phyloP scores from a whole-genome alignment of 2,113 vertebrate genomes.

The Typhlomys cinereus region DNA sequence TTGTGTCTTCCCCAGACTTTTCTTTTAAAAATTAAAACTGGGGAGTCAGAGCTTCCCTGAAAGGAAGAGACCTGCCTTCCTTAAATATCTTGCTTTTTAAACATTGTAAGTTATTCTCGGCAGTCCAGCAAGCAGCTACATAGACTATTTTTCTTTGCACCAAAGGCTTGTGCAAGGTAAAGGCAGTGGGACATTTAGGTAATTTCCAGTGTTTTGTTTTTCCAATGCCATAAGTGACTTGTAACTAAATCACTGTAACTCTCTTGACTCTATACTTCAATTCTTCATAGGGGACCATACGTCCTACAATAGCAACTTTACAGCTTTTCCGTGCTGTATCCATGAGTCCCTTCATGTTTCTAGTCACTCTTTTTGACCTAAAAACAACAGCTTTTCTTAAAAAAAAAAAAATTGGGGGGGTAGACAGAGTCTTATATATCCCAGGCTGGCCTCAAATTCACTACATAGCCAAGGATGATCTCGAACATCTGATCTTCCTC shows the following conservation, averaged over 20 bases:
- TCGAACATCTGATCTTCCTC: too few species aligned
- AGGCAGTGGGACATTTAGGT: constrained; percentile 11
- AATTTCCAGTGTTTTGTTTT: constrained; percentile 30
- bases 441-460: background rate
- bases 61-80: constrained; percentile 32
- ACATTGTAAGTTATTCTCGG: background rate
- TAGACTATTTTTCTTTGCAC: background rate
- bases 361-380: background rate
- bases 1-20: background rate
- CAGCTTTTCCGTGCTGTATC: background rate
- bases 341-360: background rate
- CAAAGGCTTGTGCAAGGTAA: background rate
- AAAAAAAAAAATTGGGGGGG: too few species aligned
- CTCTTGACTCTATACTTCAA: background rate
- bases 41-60: background rate
- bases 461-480: too few species aligned
- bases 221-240: background rate
- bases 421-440: background rate
- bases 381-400: background rate
- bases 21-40: background rate
- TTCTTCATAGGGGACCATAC: background rate
- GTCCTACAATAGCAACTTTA: background rate
- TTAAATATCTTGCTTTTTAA: background rate
- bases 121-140: background rate
- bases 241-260: background rate